Evolutionary conservation across 2,113 vertebrate genomes (phyloP), one percentile per base, ranked within the genome.

Genomic region (Xenopus laevis): DNA sequence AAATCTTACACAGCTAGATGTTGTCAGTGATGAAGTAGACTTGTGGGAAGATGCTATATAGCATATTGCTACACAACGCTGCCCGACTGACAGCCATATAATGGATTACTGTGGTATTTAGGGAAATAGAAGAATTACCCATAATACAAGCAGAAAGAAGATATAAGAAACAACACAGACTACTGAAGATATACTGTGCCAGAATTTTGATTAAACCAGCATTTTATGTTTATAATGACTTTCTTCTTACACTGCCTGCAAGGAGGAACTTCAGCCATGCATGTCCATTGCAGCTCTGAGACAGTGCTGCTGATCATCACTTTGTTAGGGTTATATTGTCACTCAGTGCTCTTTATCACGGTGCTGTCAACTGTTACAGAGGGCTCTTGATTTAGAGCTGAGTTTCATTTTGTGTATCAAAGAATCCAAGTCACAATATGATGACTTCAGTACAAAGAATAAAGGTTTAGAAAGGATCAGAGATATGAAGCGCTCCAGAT

Each of bases 81-180:
- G 58, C 46, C 10, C 65, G 60, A 12, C 18, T 17, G 23, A 64
- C 63, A 78, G 70, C 21, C 0, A 44, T 16, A 0, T 67, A 68
- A 33, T 62, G 67, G 71, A 60, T 79, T 63, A 73, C 63, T n/a
- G 23, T n/a, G 9, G 72, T 7, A 13, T 65, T 74, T 68, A 21
- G 74, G 73, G 77, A 72, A 78, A 78, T 79, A 53, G 75, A 18
- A 59, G 53, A 21, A 6, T 67, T 20, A 0, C 65, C 33, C 0
- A 1, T 55, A 30, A 0, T 0, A n/a, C 71, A 68, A 55, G 71
- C 58, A 65, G 47, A 73, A 59, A 60, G 30, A 63, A 27, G 64
- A 55, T 18, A 46, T 30, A 60, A 57, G 60, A 30, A 70, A 46
- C 13, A 46, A 57, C 58, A 67, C 44, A 15, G 13, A 71, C 57